phyloP scores from a whole-genome alignment of 2,888 invertebrate genomes.

The Copidosoma aretas region DNA sequence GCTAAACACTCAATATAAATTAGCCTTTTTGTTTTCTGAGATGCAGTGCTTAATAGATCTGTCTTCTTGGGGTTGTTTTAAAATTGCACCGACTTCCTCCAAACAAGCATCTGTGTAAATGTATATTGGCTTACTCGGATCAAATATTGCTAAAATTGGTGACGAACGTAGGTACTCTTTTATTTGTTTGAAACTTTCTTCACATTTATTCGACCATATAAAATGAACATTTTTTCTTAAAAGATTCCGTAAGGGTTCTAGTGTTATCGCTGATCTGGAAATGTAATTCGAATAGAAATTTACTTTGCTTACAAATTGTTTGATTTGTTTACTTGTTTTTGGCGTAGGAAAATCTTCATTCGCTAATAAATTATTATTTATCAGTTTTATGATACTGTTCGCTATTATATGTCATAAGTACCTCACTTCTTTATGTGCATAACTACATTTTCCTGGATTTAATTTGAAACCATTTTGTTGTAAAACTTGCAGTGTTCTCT shows the following conservation, averaged over 20 bases:
- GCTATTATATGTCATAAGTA: neutral
- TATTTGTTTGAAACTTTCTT: conserved; percentile 32
- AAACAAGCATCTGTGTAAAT: conserved; percentile 18
- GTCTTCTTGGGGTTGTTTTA: conserved; percentile 41
- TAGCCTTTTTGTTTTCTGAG: conserved; percentile 38
- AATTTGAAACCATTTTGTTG: neutral
- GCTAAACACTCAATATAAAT: conserved; percentile 43
- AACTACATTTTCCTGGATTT: neutral
- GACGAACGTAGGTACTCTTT: conserved; percentile 40
- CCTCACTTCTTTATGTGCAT: neutral
- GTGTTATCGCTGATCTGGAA: neutral
- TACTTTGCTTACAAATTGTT: neutral
- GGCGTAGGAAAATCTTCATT: neutral
- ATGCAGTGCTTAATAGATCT: conserved; percentile 18
- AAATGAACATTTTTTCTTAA: conserved; percentile 41
- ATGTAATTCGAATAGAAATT: conserved; percentile 12
- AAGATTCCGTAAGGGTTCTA: conserved; percentile 39
- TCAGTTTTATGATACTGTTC: neutral
- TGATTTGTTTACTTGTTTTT: neutral
- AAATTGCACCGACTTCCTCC: conserved; percentile 40
- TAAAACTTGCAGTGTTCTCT: neutral
- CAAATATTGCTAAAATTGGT: conserved; percentile 43
- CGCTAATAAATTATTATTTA: neutral
- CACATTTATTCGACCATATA: conserved; percentile 38
- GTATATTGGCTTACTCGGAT: conserved; percentile 33